phyloP scores from a whole-genome alignment of 2,888 invertebrate genomes.

The Diarsia rubi region DNA sequence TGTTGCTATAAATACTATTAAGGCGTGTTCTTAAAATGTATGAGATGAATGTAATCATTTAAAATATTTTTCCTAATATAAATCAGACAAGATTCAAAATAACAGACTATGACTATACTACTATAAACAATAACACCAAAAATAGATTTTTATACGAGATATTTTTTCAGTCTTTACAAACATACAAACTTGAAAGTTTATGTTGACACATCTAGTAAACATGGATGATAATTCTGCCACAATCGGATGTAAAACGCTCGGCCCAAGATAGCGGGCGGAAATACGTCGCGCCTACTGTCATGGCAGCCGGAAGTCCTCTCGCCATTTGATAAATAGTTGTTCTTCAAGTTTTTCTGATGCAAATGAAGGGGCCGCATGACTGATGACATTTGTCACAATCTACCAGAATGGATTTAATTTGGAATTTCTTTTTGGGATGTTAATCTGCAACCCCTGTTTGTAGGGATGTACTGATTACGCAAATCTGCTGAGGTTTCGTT shows the following conservation, averaged over 20 bases:
- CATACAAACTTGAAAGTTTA: no score
- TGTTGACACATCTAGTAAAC: conserved; percentile 62
- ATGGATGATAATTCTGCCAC: conserved; percentile 50
- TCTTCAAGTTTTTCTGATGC: conserved; percentile 91
- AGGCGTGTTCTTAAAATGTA: neutral
- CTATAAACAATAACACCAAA: neutral
- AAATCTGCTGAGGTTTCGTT: conserved; percentile 66
- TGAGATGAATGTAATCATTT: neutral
- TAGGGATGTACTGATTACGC: conserved; percentile 64
- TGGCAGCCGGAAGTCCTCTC: conserved; percentile 88
- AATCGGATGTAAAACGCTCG: conserved; percentile 73
- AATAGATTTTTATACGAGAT: neutral
- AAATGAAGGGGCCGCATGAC: conserved; percentile 90
- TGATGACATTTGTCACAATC: conserved; percentile 90
- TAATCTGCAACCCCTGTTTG: conserved; percentile 81
- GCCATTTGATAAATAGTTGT: conserved; percentile 91
- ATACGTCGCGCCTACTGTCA: conserved; percentile 89
- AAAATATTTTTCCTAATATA: neutral
- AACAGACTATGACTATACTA: neutral
- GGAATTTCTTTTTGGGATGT: conserved; percentile 82
- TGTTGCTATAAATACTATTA: conserved; percentile 2
- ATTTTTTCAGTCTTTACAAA: neutral
- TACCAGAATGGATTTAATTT: conserved; percentile 90
- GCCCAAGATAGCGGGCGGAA: conserved; percentile 88
- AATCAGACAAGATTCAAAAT: neutral